Percentiles rank a stretch among this genome's conserved stretches.
Conservation (phyloP, 2,797 vertebrate genomes). For the Sebastes kiyomatsui region DNA sequence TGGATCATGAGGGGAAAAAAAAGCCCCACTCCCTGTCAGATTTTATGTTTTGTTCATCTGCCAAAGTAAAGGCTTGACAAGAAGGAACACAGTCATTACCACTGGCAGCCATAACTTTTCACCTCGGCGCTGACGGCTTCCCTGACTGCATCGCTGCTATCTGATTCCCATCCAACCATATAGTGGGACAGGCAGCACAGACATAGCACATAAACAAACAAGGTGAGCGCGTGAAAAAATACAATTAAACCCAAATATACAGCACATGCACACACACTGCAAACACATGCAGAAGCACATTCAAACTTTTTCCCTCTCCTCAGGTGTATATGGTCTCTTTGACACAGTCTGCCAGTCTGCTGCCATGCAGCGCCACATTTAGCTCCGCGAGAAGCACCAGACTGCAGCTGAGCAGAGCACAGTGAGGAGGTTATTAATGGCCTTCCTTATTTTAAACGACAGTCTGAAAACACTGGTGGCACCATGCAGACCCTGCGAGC, state of each 20-base stretch:
- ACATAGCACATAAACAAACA: constrained; percentile 63
- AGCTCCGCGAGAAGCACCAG: constrained; percentile 66
- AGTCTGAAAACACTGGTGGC: constrained; percentile 79
- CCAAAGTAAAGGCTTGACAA: constrained; percentile 83
- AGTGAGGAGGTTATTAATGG: constrained; percentile 82
- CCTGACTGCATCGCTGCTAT: constrained; percentile 68
- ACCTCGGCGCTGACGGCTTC: constrained; percentile 67
- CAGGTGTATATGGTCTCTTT: constrained; percentile 63
- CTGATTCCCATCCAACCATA: constrained; percentile 65
- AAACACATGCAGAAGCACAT: constrained; percentile 36
- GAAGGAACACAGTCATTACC: constrained; percentile 80
- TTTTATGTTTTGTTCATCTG: constrained; percentile 76
- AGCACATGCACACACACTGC: not conserved
- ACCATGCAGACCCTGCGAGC: constrained; percentile 71
- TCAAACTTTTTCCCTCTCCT: constrained; percentile 23
- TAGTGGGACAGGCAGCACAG: constrained; percentile 33
- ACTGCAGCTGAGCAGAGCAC: constrained; percentile 71
- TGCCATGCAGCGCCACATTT: constrained; percentile 73
- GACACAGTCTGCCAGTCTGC: constrained; percentile 72
- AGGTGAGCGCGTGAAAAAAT: constrained; percentile 50
- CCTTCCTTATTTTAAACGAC: constrained; percentile 80
- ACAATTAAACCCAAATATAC: constrained; percentile 49
- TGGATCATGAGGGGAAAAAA: constrained; percentile 63
- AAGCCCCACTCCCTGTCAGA: constrained; percentile 68
- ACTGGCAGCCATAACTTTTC: constrained; percentile 77